Base-by-base conservation (phyloP, 2,113 vertebrate species). In the Solenodon paradoxus region DNA sequence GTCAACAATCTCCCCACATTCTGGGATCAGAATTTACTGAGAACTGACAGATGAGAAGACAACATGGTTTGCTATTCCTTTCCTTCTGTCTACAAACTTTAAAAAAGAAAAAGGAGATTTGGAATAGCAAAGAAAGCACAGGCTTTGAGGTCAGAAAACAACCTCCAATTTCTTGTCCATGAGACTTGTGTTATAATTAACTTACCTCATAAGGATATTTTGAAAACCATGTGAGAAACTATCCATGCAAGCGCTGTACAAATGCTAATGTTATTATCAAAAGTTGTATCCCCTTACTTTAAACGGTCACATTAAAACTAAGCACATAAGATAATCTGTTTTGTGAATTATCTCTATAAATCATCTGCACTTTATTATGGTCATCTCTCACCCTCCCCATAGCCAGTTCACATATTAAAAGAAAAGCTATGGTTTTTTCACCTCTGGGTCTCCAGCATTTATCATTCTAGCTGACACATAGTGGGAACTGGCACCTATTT, bases 171-270 rank as follows among this genome's bases (percentile, higher is more conserved):
- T 84, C 80, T 91, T 72, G 69, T 77, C 61, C 61, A 22, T 55
- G 55, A 92, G 42, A 71, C 49, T 75, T 96, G 49, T 88, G 22
- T 94, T 66, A 78, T 93, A 78, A 45, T 80, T 92, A 90, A 81
- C 26, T 74, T 69, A 74, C 3, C 22, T n/a, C 30, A 59, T 51
- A 40, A 94, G n/a, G 16, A 35, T 88, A 87, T 93, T 96, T 89
- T 87, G 22, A 77, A 89, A 93, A 57, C 17, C 22, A 78, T 81
- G 71, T 95, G 40, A 90, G 24, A 71, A 71, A 19, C 24, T 49
- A 38, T 79, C n/a, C 84, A 24, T 89, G 64, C 20, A 53, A 79
- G 16, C 40, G n/a, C 24, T 71, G 0, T 90, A 72, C 7, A 63
- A 82, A 92, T 40, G 40, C 11, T 61, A 38, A 78, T 64, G 32